These are phyloP conservation scores for Oxycera nigricornis DNA, from an alignment of 2,888 invertebrate genomes.

Conservation along the genomic window DNA sequence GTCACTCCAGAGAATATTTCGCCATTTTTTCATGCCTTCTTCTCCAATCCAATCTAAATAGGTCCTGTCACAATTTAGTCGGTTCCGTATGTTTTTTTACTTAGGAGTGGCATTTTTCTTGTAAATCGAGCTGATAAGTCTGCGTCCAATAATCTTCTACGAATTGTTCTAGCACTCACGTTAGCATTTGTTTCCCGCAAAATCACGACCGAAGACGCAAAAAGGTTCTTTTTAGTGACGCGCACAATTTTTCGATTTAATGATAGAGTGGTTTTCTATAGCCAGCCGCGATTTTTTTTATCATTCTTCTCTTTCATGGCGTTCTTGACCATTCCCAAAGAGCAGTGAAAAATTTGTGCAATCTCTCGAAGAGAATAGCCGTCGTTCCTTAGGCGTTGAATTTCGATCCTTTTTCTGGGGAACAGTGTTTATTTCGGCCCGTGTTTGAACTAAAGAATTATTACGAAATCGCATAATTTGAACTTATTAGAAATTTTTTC, in stretches of 20 bases:
- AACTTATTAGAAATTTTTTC: neutral
- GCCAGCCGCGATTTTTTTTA: no score
- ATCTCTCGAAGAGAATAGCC: conserved; percentile 1
- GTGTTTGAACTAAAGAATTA: neutral
- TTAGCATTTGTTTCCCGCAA: conserved; percentile 5
- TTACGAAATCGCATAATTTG: no score
- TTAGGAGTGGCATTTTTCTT: conserved; percentile 4
- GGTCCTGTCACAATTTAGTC: neutral
- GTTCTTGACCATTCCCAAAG: neutral
- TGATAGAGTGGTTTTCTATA: no score
- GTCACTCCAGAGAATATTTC: neutral
- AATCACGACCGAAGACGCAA: neutral
- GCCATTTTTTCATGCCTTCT: no score
- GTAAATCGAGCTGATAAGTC: neutral
- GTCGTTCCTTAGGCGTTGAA: neutral
- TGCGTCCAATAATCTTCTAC: conserved; percentile 9
- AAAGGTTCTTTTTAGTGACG: neutral
- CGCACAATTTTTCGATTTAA: neutral
- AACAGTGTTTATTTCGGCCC: neutral
- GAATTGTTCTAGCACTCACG: neutral
- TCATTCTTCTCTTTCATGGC: no score
- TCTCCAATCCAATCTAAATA: neutral
- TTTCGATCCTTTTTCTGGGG: neutral
- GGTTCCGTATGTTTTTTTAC: conserved; percentile 12
- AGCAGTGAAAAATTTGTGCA: neutral